phyloP scores from a whole-genome alignment of 2,797 vertebrate genomes.

The Periparus ater region DNA sequence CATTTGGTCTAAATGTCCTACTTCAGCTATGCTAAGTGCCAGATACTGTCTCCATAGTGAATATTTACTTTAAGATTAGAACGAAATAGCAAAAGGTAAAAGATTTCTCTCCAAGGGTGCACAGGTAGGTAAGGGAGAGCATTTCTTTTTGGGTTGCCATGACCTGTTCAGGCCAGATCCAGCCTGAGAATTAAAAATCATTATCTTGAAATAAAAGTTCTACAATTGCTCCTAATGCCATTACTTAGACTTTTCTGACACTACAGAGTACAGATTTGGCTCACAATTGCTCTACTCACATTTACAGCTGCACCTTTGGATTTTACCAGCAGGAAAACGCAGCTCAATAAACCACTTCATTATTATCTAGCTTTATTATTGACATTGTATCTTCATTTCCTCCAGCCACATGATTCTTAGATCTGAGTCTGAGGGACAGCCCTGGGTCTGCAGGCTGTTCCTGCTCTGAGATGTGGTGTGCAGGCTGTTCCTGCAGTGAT shows the following conservation, averaged over 20 bases:
- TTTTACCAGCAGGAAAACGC: background rate
- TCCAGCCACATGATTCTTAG: background rate
- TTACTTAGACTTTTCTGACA: background rate
- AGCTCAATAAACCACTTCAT: background rate
- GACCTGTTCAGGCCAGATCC: background rate
- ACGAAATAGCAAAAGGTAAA: background rate
- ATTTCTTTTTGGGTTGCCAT: background rate
- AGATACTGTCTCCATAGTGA: background rate
- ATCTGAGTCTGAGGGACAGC: background rate
- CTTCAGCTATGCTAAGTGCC: slow-evolving; percentile 27
- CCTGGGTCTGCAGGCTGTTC: no score
- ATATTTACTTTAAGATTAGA: slow-evolving; percentile 17
- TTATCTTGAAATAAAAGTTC: background rate
- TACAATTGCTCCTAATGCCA: background rate
- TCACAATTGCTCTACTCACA: background rate
- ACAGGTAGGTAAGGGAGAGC: background rate
- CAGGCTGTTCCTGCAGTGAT: no score
- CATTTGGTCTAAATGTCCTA: slow-evolving; percentile 24
- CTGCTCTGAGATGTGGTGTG: no score
- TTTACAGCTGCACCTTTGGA: background rate
- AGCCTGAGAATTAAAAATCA: background rate
- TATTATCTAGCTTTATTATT: background rate
- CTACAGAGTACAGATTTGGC: background rate
- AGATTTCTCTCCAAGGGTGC: background rate
- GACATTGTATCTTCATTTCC: background rate